A percentile compares a stretch with the other conserved stretches of the same genome.
phyloP scores from a whole-genome alignment of 92 coral and sea anemone species.

The Plumapathes pennacea region DNA sequence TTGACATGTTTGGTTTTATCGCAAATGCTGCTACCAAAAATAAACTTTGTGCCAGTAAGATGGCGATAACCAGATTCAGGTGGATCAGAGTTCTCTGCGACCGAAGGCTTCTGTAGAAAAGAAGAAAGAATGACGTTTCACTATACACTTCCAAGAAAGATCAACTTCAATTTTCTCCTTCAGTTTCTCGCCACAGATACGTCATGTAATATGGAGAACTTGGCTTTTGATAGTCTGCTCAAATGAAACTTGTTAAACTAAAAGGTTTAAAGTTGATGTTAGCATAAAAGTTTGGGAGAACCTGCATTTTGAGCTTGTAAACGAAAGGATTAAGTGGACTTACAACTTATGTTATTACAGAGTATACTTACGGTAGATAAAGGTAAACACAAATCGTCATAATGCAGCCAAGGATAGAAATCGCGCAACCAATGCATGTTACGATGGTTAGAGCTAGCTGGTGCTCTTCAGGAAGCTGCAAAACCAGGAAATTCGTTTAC shows the following conservation, averaged over 20 bases:
- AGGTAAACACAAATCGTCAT: slow-evolving; percentile 59
- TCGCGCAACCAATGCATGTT: slow-evolving; percentile 59
- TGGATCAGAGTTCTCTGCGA: slow-evolving; percentile 68
- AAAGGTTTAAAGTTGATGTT: not conserved
- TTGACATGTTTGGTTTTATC: slow-evolving; percentile 23
- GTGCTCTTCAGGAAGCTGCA: slow-evolving; percentile 17
- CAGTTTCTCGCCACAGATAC: no score
- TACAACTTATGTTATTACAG: no score
- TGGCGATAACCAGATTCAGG: slow-evolving; percentile 68
- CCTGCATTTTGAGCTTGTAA: not conserved
- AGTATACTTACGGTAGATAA: slow-evolving; percentile 63
- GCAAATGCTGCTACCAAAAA: slow-evolving; percentile 48
- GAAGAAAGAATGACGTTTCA: no score
- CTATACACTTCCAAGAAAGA: no score
- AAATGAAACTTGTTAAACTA: not conserved
- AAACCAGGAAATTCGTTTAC: not conserved
- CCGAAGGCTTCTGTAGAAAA: slow-evolving; percentile 57
- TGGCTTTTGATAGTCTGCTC: no score
- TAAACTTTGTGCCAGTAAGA: slow-evolving; percentile 57
- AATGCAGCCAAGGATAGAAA: slow-evolving; percentile 73
- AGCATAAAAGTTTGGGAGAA: no score
- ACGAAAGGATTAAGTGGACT: not conserved
- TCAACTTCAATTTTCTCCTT: no score
- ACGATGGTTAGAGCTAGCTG: slow-evolving; percentile 50
- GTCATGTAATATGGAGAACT: no score